Base-by-base conservation (phyloP, 2,888 invertebrate species). In the Megaustenia siamemsis region DNA sequence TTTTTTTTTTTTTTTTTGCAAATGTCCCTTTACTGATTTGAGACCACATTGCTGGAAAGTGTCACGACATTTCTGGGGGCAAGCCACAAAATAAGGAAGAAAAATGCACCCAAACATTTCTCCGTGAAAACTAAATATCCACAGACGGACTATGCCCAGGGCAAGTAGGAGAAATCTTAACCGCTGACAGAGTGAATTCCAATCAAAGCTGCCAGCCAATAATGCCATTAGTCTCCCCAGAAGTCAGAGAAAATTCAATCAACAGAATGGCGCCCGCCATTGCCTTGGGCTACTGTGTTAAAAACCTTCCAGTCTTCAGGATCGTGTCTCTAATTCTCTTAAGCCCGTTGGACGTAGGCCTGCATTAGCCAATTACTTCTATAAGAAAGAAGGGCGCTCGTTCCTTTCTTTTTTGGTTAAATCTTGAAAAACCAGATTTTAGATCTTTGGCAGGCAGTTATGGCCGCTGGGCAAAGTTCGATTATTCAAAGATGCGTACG, bases 181-280 rank as follows among this genome's bases (percentile, higher is more conserved):
- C 83, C 83, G 78, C 77, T 83, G 83, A 83, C 83, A 83, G 83
- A 66, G 83, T 56, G 69, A 83, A 83, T 83, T 83, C 78, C 83
- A 83, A 83, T 83, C 83, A 83, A 83, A 83, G 38, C 83, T 83
- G 83, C 77, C 78, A 77, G 78, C 69, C 69, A 40, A 45, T 83
- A 83, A 83, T 56, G 69, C 68, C 56, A 78, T 83, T 83, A 83
- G 66, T 76, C 69, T 53, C 77, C 77, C 66, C 83, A 83, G 69
- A 83, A 83, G 78, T 77, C 83, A 83, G 77, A 45, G 83, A 66
- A 69, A 83, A 83, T 78, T 78, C 49, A 83, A 83, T 83, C 83
- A 83, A 15, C 24, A 32, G 56, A 78, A 53, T 83, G 66, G 76
- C 68, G 45, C 18, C 53, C 5, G 60, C 32, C 35, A 40, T 69